phyloP scores from a whole-genome alignment of 30 jellyfish, hydroid and myxozoan species.

The Haliclystus octoradiatus region DNA sequence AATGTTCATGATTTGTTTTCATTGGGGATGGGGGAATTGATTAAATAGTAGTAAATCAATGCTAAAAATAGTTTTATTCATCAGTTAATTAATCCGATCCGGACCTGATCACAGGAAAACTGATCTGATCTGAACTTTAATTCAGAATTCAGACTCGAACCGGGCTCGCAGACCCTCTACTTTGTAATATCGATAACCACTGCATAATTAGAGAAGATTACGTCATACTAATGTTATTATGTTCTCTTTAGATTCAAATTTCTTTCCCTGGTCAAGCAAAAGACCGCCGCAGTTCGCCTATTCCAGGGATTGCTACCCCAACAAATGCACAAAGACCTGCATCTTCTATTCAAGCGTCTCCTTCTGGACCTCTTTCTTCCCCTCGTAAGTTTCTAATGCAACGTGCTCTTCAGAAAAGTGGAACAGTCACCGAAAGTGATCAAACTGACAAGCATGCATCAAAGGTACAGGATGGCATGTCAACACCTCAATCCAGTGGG shows the following conservation, averaged over 20 bases:
- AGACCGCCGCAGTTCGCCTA: constrained; percentile 50
- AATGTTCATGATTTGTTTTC: no score
- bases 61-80: no score
- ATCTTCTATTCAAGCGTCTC: constrained; percentile 36
- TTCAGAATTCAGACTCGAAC: not conserved
- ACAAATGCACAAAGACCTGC: constrained; percentile 39
- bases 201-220: no score
- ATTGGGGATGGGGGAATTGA: no score
- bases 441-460: not conserved
- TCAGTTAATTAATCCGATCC: no score
- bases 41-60: no score
- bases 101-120: no score
- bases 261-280: constrained; percentile 44
- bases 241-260: constrained; percentile 42
- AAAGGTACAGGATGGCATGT: not conserved
- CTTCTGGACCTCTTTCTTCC: constrained; percentile 29
- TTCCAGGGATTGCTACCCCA: constrained; percentile 29
- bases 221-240: no score
- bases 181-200: no score
- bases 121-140: no score
- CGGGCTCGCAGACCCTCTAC: no score
- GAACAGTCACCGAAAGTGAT: not conserved
- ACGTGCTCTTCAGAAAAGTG: constrained; percentile 43
- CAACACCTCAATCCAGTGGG: not conserved
- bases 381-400: constrained; percentile 68